Percentiles rank a stretch among this genome's conserved stretches.
Conservation (phyloP, 2,113 vertebrate species). For the Albula goreensis region DNA sequence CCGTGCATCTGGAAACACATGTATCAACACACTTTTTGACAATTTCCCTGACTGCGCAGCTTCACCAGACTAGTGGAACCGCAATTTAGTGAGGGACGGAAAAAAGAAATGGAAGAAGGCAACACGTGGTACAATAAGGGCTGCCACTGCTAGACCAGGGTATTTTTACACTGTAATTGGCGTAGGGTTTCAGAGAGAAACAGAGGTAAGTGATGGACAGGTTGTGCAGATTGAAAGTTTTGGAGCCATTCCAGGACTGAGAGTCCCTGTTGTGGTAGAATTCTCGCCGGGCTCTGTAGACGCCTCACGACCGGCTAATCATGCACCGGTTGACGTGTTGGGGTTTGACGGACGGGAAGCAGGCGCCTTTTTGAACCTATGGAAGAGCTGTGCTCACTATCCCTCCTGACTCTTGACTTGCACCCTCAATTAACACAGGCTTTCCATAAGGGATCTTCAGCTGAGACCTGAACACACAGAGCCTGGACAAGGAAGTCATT, state of each 20-base stretch:
- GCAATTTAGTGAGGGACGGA: neutral
- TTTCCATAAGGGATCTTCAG: neutral
- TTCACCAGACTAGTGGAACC: neutral
- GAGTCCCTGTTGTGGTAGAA: neutral
- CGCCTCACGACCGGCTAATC: neutral
- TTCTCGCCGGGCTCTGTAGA: neutral
- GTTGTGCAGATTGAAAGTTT: neutral
- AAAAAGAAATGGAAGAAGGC: neutral
- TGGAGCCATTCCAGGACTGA: neutral
- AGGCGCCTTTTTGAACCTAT: neutral
- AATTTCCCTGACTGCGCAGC: neutral
- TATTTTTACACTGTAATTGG: constrained; percentile 11
- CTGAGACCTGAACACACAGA: neutral
- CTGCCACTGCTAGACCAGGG: neutral
- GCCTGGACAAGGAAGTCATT: neutral
- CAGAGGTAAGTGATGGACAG: neutral
- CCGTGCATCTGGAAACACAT: neutral
- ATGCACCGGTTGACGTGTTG: neutral
- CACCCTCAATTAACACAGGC: constrained; percentile 1
- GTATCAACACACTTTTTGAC: neutral
- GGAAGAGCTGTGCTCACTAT: neutral
- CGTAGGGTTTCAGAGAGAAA: neutral
- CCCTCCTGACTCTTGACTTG: neutral
- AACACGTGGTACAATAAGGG: neutral
- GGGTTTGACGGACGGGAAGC: neutral